Base-by-base conservation (phyloP, 2,888 invertebrate genomes). In the Bimastos eiseni region DNA sequence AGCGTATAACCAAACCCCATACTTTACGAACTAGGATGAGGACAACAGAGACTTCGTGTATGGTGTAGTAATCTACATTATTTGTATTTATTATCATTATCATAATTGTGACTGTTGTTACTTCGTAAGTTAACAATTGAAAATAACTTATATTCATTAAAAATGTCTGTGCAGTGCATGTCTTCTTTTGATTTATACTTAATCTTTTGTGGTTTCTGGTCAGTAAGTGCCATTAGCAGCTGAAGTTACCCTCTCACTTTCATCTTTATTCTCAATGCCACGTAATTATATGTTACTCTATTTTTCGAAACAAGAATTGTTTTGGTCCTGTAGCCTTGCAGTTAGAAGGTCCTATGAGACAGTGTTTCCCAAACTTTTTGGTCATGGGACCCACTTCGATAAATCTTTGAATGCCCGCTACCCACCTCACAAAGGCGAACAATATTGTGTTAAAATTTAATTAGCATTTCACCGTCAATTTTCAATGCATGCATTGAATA, bases 61-160 rank as follows among this genome's bases (percentile, higher is more conserved):
- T n/a, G 70, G 30, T n/a, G 1, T n/a, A 70, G 30, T 70, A 70
- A 70, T 70, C 70, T n/a, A 70, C n/a, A n/a, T 70, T 70, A 70
- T 70, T 70, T 70, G 70, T 70, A n/a, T 70, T 70, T 70, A 70
- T 70, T 70, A 70, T 70, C 70, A 70, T 70, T n/a, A 70, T 70
- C 13, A n/a, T 70, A 70, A 70, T 70, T 70, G 70, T 70, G 70
- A 70, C 70, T 70, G 70, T 70, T 70, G 70, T 70, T 70, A 70
- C 70, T 70, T 70, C n/a, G n/a, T n/a, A 70, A 70, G 70, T 70
- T 70, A 70, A 70, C 70, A 70, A 49, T n/a, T 70, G 70, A 70
- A 70, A 70, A n/a, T 70, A 70, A 70, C 70, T 70, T 70, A 70
- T 70, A 70, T 70, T 11, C 30, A 70, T 70, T 49, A 70, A 70